These are phyloP conservation scores for Hucho hucho DNA, from an alignment of 2,113 vertebrate species.

Conservation along the genomic window DNA sequence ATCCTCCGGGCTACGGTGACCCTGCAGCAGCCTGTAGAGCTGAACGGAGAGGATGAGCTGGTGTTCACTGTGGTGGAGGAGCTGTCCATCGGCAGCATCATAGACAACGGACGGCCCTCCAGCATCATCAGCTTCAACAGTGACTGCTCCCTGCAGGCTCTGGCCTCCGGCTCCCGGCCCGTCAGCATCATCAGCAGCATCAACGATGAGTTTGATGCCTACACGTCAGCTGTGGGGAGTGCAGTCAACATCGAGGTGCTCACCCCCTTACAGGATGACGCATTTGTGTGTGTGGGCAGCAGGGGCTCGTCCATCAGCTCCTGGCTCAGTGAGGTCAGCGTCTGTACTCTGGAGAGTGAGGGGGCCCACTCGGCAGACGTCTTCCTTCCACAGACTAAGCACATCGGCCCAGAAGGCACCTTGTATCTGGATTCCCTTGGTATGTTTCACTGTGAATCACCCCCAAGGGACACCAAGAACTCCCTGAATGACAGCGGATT, in stretches of 20 bases:
- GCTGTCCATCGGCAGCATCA: conserved; percentile 82
- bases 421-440: conserved; percentile 73
- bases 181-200: conserved; percentile 98
- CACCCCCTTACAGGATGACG: conserved; percentile 69
- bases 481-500: conserved; percentile 79
- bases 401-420: conserved; percentile 59
- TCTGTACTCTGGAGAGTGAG: conserved; percentile 77
- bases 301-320: conserved; percentile 83
- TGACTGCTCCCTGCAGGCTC: conserved; percentile 93
- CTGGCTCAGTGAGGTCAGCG: conserved; percentile 83
- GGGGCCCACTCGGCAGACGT: conserved; percentile 70
- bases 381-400: conserved; percentile 65
- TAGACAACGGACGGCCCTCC: conserved; percentile 85
- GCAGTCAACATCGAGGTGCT: conserved; percentile 78
- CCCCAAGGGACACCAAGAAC: conserved; percentile 72
- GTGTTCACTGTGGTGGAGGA: conserved; percentile 97
- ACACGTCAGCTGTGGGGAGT: conserved; percentile 76
- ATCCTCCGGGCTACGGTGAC: conserved; percentile 79
- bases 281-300: conserved; percentile 70
- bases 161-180: conserved; percentile 92
- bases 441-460: conserved; percentile 64
- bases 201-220: conserved; percentile 94
- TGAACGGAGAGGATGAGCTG: conserved; percentile 92
- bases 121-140: conserved; percentile 98
- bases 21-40: conserved; percentile 89